Evolutionary conservation across 2,113 vertebrate species (phyloP).

Genomic region (Eulacestoma nigropectus): DNA sequence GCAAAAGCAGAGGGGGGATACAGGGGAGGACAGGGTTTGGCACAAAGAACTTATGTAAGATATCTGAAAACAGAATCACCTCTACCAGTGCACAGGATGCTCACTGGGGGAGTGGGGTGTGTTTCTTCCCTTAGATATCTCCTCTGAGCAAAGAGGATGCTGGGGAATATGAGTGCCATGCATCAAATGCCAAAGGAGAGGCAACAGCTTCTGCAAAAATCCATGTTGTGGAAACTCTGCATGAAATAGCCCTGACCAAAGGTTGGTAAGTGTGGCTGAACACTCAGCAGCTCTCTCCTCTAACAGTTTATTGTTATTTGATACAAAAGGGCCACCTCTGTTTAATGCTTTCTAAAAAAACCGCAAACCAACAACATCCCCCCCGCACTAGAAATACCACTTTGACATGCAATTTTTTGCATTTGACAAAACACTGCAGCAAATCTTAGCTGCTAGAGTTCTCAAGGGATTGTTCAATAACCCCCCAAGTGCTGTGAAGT

Average conservation of each 20-base stretch:
- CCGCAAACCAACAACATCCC: background rate
- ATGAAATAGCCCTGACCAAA: conserved; percentile 79
- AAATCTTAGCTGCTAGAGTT: background rate
- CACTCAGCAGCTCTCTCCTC: background rate
- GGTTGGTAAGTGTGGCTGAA: conserved; percentile 56
- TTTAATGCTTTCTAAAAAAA: background rate
- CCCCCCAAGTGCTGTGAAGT: background rate
- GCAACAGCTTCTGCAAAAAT: conserved; percentile 83
- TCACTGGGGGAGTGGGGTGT: background rate
- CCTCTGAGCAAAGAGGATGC: conserved; percentile 85
- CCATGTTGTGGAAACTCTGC: conserved; percentile 77
- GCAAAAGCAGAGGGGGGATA: background rate
- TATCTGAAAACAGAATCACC: background rate
- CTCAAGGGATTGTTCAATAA: background rate
- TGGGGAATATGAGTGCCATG: conserved; percentile 88
- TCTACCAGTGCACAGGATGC: background rate
- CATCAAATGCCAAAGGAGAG: conserved; percentile 83
- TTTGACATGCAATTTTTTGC: background rate
- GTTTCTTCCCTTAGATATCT: conserved; percentile 75
- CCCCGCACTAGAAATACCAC: background rate
- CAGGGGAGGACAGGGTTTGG: background rate
- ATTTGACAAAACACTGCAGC: background rate
- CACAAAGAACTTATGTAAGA: background rate
- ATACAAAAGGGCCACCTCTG: background rate
- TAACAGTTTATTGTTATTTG: background rate